phyloP scores from a whole-genome alignment of 2,797 vertebrate species.

The Poeciliopsis presidionis region DNA sequence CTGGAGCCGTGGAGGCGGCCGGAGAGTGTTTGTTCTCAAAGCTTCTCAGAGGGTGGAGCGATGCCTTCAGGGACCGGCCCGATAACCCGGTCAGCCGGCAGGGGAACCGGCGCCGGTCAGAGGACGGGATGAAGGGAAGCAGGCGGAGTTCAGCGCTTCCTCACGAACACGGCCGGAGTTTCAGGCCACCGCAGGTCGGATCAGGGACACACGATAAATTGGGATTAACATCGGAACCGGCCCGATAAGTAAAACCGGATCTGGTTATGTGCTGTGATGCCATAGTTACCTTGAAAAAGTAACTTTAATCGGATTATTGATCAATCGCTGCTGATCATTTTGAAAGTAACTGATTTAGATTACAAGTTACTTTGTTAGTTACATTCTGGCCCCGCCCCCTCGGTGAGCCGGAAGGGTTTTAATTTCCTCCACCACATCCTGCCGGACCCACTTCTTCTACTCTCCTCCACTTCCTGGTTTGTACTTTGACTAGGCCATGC shows the following conservation, averaged over 20 bases:
- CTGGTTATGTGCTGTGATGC: too few relatives aligned
- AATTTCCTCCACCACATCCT: neutral
- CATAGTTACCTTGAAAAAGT: too few relatives aligned
- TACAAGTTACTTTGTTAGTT: too few relatives aligned
- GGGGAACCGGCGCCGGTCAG: neutral
- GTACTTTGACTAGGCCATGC: too few relatives aligned
- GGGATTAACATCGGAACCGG: neutral
- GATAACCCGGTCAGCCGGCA: neutral
- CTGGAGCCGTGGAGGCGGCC: conserved; percentile 23
- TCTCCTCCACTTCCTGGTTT: too few relatives aligned
- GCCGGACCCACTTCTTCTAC: too few relatives aligned
- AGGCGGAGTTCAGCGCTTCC: neutral
- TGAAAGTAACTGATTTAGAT: too few relatives aligned
- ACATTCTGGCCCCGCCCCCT: neutral
- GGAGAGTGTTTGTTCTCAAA: conserved; percentile 68
- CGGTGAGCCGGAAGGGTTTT: too few relatives aligned
- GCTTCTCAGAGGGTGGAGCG: conserved; percentile 45
- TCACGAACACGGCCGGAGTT: neutral
- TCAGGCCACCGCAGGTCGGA: neutral
- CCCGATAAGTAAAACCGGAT: neutral
- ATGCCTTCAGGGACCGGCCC: conserved; percentile 59
- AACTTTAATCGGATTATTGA: too few relatives aligned
- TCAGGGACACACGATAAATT: neutral
- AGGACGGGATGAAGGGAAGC: conserved; percentile 38
- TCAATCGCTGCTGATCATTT: too few relatives aligned